Percentiles rank a stretch among this genome's conserved stretches.
Conservation (phyloP, 92 coral and sea anemone species). For the Desmophyllum pertusum region DNA sequence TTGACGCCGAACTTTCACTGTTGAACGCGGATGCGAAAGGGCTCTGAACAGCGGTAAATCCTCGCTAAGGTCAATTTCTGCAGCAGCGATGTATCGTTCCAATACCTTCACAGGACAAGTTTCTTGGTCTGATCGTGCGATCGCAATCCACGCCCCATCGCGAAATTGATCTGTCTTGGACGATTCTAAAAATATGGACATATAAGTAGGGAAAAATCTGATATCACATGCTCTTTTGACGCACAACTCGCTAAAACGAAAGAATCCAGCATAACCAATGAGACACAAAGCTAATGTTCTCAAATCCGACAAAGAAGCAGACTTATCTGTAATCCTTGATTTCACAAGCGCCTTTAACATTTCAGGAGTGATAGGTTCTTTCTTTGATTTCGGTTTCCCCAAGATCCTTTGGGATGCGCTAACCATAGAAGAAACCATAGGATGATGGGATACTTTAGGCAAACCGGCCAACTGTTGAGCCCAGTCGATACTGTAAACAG, state of each 20-base stretch:
- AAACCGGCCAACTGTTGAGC: slow-evolving; percentile 35
- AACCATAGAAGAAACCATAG: slow-evolving; percentile 10
- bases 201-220: too few relatives aligned
- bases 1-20: slow-evolving; percentile 41
- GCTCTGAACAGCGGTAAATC: slow-evolving; percentile 59
- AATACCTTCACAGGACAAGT: slow-evolving; percentile 57
- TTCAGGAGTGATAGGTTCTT: slow-evolving; percentile 44
- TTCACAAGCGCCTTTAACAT: slow-evolving; percentile 38
- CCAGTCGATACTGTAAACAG: slow-evolving; percentile 46
- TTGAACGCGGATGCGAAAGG: slow-evolving; percentile 24
- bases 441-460: slow-evolving; percentile 25
- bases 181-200: too few relatives aligned
- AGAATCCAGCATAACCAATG: too few relatives aligned
- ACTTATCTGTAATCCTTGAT: too few relatives aligned
- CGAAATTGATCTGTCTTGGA: too few relatives aligned
- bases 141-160: slow-evolving; percentile 59
- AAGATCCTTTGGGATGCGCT: slow-evolving; percentile 38
- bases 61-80: slow-evolving; percentile 45
- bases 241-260: too few relatives aligned
- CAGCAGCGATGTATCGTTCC: slow-evolving; percentile 56
- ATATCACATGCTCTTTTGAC: too few relatives aligned
- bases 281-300: too few relatives aligned
- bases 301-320: too few relatives aligned
- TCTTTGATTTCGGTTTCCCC: slow-evolving; percentile 28
- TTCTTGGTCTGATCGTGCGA: slow-evolving; percentile 37